Conservation (phyloP, 1,140 invertebrate genomes). For the Eumeta japonica region DNA sequence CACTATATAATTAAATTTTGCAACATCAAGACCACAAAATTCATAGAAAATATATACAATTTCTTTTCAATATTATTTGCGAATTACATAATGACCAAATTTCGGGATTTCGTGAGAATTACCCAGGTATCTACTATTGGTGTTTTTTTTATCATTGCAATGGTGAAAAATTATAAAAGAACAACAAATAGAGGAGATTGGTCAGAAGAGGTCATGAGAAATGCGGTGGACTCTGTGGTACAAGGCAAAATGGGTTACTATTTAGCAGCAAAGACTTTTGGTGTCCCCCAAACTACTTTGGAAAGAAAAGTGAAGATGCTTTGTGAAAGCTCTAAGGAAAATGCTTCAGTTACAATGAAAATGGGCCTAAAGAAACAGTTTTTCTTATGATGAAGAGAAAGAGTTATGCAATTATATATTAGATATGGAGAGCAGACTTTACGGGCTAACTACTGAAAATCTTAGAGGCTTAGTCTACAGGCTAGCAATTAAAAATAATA, state of each 20-base stretch:
- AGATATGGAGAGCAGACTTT: slow-evolving; percentile 21
- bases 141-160: slow-evolving; percentile 10
- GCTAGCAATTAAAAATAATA: no score
- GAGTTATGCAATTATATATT: slow-evolving; percentile 16
- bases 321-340: no score
- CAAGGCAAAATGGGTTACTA: slow-evolving; percentile 18
- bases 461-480: slow-evolving; percentile 11
- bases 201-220: slow-evolving; percentile 22
- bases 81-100: no score
- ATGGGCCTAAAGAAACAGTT: no score
- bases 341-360: no score
- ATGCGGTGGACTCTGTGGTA: slow-evolving; percentile 17
- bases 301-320: no score
- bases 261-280: slow-evolving; percentile 14
- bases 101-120: no score
- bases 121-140: neutral
- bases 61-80: no score
- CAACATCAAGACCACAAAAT: no score
- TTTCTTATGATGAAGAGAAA: slow-evolving; percentile 16
- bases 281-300: slow-evolving; percentile 14
- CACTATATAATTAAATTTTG: no score
- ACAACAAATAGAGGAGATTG: slow-evolving; percentile 23
- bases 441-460: slow-evolving; percentile 16
- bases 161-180: slow-evolving; percentile 19
- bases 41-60: no score